Evolutionary conservation across 2,113 vertebrate species (phyloP).

Genomic region (Verasper variegatus): DNA sequence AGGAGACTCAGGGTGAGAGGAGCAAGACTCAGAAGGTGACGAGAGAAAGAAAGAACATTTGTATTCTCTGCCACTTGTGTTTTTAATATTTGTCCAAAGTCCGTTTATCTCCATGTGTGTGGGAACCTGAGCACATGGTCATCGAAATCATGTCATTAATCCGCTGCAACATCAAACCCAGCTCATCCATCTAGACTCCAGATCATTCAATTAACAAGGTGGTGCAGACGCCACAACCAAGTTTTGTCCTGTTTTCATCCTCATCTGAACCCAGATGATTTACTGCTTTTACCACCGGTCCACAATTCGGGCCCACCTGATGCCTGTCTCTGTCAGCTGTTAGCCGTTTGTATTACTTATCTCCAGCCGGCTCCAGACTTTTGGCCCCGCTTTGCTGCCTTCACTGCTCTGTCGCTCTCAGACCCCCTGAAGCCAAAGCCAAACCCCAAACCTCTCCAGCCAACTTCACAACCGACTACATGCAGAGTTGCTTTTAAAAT

Average conservation of each 20-base stretch:
- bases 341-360: not conserved
- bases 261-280: not conserved
- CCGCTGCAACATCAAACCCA: no score
- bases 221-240: not conserved
- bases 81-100: not conserved
- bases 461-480: not conserved
- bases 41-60: constrained; percentile 2
- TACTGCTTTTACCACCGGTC: not conserved
- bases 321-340: not conserved
- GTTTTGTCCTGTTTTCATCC: not conserved
- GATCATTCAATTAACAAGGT: not conserved
- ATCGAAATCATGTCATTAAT: no score
- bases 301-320: not conserved
- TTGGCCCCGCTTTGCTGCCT: not conserved
- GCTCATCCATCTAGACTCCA: no score
- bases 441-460: not conserved
- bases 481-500: not conserved
- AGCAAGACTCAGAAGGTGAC: not conserved
- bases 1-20: not conserved
- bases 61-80: not conserved
- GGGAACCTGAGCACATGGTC: not conserved
- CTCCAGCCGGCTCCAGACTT: not conserved
- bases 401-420: not conserved
- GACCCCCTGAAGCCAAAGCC: not conserved
- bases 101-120: not conserved